Evolutionary conservation across 2,797 vertebrate genomes (phyloP).

Genomic region (Anguilla megastoma): DNA sequence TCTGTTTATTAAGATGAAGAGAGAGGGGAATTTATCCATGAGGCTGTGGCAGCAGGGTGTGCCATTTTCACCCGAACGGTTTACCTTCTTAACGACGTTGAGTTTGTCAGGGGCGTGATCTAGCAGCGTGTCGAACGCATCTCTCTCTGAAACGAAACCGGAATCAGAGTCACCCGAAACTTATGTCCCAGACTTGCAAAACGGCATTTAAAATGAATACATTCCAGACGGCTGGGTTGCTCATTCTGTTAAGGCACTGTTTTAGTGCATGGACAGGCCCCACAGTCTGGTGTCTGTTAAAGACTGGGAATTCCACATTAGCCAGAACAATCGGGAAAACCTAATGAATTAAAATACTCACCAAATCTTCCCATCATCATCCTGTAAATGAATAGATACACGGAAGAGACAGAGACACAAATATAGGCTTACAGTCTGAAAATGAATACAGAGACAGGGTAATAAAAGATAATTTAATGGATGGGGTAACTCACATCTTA

Average conservation of each 20-base stretch:
- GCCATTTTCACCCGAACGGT: not conserved
- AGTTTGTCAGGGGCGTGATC: conserved; percentile 97
- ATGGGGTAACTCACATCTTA: not conserved
- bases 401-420: not conserved
- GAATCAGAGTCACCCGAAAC: not conserved
- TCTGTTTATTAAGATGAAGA: not conserved
- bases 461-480: not conserved
- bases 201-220: conserved; percentile 11
- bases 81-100: conserved; percentile 95
- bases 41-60: not conserved
- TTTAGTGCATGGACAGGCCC: not conserved
- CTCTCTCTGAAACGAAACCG: conserved; percentile 76
- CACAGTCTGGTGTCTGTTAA: not conserved
- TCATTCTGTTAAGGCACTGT: not conserved
- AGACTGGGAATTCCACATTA: too few relatives aligned
- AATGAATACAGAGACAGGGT: not conserved
- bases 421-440: not conserved
- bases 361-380: conserved; percentile 96
- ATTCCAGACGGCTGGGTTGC: conserved; percentile 60
- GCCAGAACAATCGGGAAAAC: not conserved
- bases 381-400: conserved; percentile 66
- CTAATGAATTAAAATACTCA: conserved; percentile 66
- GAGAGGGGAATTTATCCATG: not conserved
- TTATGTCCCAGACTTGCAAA: not conserved
- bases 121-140: conserved; percentile 93